Evolutionary conservation across 2,888 invertebrate species (phyloP), one percentile per base, ranked within the genome.

Genomic region (Campoplex capitator): DNA sequence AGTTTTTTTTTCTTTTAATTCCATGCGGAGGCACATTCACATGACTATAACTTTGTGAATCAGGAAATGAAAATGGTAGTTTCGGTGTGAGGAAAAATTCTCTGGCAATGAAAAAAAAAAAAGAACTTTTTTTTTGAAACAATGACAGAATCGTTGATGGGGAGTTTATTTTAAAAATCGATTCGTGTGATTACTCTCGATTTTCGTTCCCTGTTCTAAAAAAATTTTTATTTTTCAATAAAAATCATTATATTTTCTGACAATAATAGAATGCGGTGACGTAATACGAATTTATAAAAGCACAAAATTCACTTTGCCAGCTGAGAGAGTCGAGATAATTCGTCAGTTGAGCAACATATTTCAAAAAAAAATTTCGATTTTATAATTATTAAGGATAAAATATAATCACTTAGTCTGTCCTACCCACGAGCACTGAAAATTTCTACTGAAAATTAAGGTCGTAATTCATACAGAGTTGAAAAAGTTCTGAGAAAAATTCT

Each of bases 1-100:
- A 62, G 67, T 48, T 77, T 74, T 67, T 82, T 79, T 16, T 23
- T 13, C 38, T 79, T 16, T 23, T 13, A 3, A 35, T 7, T 58
- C 28, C 56, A 35, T 38, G 48, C 2, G 54, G 70, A 62, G 45
- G 8, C 16, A 73, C 51, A 74, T 56, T n/a, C 54, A 56, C 18
- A 32, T 51, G 32, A 45, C 7, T 28, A 38, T 18, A 32, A 48
- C 28, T 32, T 48, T 51, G 48, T 71, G 71, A 51, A 48, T 7
- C 28, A 56, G n/a, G 35, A 7, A 35, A 65, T 3, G 48, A 35
- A 56, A 62, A 65, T 48, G n/a, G 32, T 28, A 35, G 32, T 76
- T 56, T 65, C 3, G 45, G 28, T 18, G 7, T 16, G 28, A 58
- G 32, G 18, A 32, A 62, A 62, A 38, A 2, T 62, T 45, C 18